Conservation (phyloP, 1,140 invertebrate genomes). For the Magallana angulata region DNA sequence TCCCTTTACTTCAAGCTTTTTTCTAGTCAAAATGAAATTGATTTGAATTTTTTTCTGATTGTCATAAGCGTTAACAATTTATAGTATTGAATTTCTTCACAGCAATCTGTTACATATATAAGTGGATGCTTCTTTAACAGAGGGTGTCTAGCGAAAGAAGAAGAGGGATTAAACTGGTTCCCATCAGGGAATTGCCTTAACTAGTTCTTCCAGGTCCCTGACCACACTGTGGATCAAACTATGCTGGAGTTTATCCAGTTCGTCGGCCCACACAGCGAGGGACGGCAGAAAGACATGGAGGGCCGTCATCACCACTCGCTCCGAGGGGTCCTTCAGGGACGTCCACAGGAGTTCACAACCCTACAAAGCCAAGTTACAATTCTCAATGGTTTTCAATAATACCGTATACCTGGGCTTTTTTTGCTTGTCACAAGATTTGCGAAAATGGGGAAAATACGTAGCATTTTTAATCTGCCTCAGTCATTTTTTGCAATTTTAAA, state of each 20-base stretch:
- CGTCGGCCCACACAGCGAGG: slow-evolving; percentile 84
- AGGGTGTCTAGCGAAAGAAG: slow-evolving; percentile 18
- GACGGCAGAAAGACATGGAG: slow-evolving; percentile 78
- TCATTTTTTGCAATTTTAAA: no score
- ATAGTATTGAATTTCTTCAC: no score
- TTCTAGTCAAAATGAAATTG: no score
- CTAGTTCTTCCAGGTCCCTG: slow-evolving; percentile 76
- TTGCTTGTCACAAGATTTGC: no score
- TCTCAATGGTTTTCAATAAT: no score
- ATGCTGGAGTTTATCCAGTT: slow-evolving; percentile 80
- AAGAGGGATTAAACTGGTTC: not conserved
- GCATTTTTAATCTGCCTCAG: no score
- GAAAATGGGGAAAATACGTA: no score
- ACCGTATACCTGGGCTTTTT: no score
- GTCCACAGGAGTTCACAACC: slow-evolving; percentile 72
- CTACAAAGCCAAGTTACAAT: slow-evolving; percentile 54
- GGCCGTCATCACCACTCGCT: slow-evolving; percentile 78
- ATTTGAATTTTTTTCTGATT: no score
- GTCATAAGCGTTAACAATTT: no score
- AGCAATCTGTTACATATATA: no score
- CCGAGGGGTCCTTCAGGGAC: slow-evolving; percentile 70
- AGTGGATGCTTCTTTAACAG: slow-evolving; percentile 8
- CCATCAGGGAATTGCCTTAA: slow-evolving; percentile 56
- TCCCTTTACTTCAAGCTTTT: no score
- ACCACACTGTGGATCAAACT: slow-evolving; percentile 76